Percentiles rank a stretch among this genome's conserved stretches.
Evolutionary conservation across 2,888 invertebrate genomes (phyloP).

Genomic region (Hirtodrosophila alboralis): DNA sequence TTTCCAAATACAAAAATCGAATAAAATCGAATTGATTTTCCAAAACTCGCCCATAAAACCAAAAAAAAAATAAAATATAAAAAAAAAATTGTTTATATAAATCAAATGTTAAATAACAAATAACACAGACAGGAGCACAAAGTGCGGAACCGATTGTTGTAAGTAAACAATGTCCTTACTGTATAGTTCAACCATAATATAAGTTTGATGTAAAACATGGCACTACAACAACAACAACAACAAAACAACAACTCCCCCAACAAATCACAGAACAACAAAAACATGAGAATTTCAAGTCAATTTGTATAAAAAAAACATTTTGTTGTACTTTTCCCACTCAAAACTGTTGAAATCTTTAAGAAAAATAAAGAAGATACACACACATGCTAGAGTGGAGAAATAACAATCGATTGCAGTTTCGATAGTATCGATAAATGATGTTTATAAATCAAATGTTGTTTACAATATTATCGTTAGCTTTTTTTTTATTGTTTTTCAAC

Average conservation of each 20-base stretch:
- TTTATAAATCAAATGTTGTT: no score
- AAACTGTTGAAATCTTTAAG: not conserved
- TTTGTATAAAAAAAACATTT: slow-evolving; percentile 2
- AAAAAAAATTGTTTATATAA: no score
- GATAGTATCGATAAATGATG: slow-evolving; percentile 14
- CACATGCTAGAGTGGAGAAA: slow-evolving; percentile 1
- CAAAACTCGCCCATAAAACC: slow-evolving; percentile 46
- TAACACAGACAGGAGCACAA: slow-evolving; percentile 90
- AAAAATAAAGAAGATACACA: slow-evolving; percentile 21
- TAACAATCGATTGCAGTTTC: not conserved
- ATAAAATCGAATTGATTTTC: slow-evolving; percentile 65
- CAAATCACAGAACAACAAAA: slow-evolving; percentile 18
- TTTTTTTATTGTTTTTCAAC: no score
- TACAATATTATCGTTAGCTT: no score
- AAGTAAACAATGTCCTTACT: slow-evolving; percentile 87
- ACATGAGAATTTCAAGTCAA: slow-evolving; percentile 16
- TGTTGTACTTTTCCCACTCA: not conserved
- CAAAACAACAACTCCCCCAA: slow-evolving; percentile 29
- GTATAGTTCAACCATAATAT: slow-evolving; percentile 50
- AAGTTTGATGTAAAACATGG: slow-evolving; percentile 45
- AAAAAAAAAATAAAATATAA: slow-evolving; percentile 51
- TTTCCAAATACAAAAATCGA: slow-evolving; percentile 65
- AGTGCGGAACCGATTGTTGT: slow-evolving; percentile 98
- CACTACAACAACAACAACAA: slow-evolving; percentile 34
- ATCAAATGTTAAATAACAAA: slow-evolving; percentile 24